These are phyloP conservation scores for Tupiocoris notatus DNA, from an alignment of 2,888 invertebrate species.

Conservation along the genomic window DNA sequence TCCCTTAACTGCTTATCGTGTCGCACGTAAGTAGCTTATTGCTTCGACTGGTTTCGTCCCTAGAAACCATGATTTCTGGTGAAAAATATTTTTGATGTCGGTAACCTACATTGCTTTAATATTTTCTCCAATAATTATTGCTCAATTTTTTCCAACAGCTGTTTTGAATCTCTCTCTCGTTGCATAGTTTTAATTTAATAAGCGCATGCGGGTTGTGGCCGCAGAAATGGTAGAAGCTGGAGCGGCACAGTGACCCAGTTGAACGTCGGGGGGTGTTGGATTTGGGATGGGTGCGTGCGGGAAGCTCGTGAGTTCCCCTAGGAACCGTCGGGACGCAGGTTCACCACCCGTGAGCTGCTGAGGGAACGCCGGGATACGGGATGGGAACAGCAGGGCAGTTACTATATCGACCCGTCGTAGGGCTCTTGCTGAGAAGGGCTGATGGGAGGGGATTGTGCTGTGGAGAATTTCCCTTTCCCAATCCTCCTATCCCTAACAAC, in stretches of 20 bases:
- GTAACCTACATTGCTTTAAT: too few species aligned
- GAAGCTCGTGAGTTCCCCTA: slow-evolving; percentile 6
- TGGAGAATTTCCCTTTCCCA: background rate
- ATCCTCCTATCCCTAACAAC: background rate
- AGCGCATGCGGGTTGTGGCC: background rate
- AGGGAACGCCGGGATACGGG: background rate
- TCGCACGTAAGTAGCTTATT: too few species aligned
- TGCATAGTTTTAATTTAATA: too few species aligned
- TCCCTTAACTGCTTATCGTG: too few species aligned
- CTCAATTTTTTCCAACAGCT: too few species aligned
- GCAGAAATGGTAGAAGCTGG: background rate
- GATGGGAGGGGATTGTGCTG: slow-evolving; percentile 5
- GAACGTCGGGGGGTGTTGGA: too few species aligned
- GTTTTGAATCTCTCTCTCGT: too few species aligned
- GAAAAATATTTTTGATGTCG: too few species aligned
- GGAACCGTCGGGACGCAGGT: slow-evolving; percentile 5
- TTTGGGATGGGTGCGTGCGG: background rate
- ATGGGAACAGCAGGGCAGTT: background rate
- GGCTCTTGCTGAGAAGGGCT: background rate
- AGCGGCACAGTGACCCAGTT: slow-evolving; percentile 40
- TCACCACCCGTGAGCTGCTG: too few species aligned
- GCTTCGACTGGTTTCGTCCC: too few species aligned
- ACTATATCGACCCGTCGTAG: slow-evolving; percentile 27
- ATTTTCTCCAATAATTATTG: too few species aligned
- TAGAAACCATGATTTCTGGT: too few species aligned